These are phyloP conservation scores for Trisateles emortualis DNA, from an alignment of 2,888 invertebrate species.

Conservation along the genomic window DNA sequence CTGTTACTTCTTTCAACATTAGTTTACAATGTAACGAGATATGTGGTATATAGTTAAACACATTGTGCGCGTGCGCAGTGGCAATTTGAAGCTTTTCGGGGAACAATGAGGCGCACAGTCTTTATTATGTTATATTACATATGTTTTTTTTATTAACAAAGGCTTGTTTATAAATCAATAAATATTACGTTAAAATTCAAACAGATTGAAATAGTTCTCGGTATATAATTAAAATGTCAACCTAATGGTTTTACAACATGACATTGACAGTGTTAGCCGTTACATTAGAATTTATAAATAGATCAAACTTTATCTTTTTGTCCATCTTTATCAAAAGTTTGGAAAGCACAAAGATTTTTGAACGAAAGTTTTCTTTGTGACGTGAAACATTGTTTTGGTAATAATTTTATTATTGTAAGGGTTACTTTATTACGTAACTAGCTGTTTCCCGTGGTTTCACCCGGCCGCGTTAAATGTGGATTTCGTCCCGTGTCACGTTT, in stretches of 20 bases:
- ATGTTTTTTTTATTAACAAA: conserved; percentile 13
- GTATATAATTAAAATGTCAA: conserved; percentile 30
- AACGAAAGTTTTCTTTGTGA: too few relatives aligned
- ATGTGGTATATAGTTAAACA: conserved; percentile 12
- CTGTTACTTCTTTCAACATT: conserved; percentile 7
- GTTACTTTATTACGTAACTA: too few relatives aligned
- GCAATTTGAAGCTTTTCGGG: conserved; percentile 8
- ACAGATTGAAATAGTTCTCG: conserved; percentile 19
- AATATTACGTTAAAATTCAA: neutral
- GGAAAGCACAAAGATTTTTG: too few relatives aligned
- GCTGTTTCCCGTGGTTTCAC: too few relatives aligned
- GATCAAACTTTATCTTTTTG: too few relatives aligned
- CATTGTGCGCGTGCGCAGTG: conserved; percentile 4
- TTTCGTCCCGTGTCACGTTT: too few relatives aligned
- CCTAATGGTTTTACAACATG: conserved; percentile 32
- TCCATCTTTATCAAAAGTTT: too few relatives aligned
- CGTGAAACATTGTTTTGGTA: too few relatives aligned
- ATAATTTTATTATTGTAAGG: too few relatives aligned
- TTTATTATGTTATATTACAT: conserved; percentile 5
- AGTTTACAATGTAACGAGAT: conserved; percentile 35
- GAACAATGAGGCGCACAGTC: conserved; percentile 6
- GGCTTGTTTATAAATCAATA: conserved; percentile 2
- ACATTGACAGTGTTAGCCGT: conserved; percentile 45
- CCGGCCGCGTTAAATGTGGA: too few relatives aligned
- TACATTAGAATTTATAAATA: conserved; percentile 7